Evolutionary conservation across 2,797 vertebrate species (phyloP), one percentile per base, ranked within the genome.

Genomic region (Iguana delicatissima): DNA sequence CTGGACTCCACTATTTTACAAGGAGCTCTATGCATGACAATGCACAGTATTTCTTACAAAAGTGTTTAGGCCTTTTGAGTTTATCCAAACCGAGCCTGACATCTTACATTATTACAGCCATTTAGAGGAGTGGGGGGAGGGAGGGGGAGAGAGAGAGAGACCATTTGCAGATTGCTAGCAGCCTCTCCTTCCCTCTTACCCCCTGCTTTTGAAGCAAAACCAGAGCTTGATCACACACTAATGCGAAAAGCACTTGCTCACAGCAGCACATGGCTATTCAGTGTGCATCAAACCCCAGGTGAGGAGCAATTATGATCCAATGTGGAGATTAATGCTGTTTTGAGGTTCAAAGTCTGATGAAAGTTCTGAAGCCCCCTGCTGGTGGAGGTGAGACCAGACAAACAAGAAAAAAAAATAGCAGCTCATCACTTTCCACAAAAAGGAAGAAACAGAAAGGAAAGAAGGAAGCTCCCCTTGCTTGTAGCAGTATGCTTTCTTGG

Each of bases 261-360:
- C 92, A 94, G 92, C 91, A 38, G 84, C 93, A 92, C 95, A 57
- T 85, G 81, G 88, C 85, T 86, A 92, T 95, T 96, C 89, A 90
- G 57, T 86, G 92, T 87, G 93, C 74, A 62, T 92, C 90, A 87
- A 93, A 73, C 93, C 91, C 91, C 92, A 96, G 90, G 87, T 96
- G 84, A 93, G 80, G 87, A 93, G 88, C 92, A 95, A 95, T 96
- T 96, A 94, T 91, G 91, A 94, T 93, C 95, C 89, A 94, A 87
- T 89, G 91, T 95, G 73, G 94, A 93, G 90, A 95, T 93, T 94
- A 93, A 94, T 95, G 94, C 87, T 94, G 55, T 91, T 93, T 95
- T 94, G 92, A 90, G 35, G 94, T 94, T 93, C 35, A 86, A 95
- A 89, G 91, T 93, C 89, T 22, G 50, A 84, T 76, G 94, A 84